Percentiles rank a stretch among this genome's conserved stretches.
These are phyloP conservation scores for Thecophora atra DNA, from an alignment of 2,888 invertebrate species.

Conservation along the genomic window DNA sequence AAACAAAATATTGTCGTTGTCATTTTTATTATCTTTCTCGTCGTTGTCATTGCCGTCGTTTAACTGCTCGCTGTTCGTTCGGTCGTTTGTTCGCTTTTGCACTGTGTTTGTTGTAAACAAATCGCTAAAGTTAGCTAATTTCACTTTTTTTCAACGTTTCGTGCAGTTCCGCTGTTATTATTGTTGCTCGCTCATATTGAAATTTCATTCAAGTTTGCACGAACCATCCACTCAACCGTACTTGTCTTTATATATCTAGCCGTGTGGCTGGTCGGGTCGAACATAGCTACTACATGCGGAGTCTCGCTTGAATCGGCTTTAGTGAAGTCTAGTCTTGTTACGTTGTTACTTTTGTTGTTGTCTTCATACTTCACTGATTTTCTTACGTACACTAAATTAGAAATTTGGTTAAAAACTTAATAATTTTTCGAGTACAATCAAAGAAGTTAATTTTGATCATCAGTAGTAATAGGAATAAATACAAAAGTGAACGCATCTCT, in stretches of 20 bases:
- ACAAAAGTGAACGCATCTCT: neutral
- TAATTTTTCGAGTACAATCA: neutral
- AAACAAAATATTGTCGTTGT: neutral
- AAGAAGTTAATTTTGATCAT: neutral
- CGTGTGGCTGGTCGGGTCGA: constrained; percentile 31
- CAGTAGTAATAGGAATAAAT: neutral
- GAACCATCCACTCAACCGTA: constrained; percentile 39
- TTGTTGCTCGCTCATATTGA: constrained; percentile 25
- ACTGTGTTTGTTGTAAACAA: constrained; percentile 34
- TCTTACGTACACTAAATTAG: constrained; percentile 6
- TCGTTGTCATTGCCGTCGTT: constrained; percentile 14
- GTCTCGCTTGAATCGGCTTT: constrained; percentile 27
- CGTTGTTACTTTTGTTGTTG: constrained; percentile 41
- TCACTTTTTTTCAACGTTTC: constrained; percentile 31
- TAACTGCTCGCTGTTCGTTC: constrained; percentile 17
- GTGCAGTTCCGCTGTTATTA: constrained; percentile 7
- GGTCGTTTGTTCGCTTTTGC: constrained; percentile 13
- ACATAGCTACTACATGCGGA: constrained; percentile 41
- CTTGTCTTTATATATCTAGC: constrained; percentile 40
- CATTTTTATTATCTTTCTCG: neutral
- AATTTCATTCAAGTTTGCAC: constrained; percentile 43
- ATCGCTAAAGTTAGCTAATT: constrained; percentile 32
- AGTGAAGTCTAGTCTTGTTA: constrained; percentile 26
- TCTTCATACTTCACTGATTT: constrained; percentile 55
- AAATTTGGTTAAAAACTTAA: constrained; percentile 8